These are phyloP conservation scores for Perca flavescens DNA, from an alignment of 2,113 vertebrate genomes.

Conservation along the genomic window DNA sequence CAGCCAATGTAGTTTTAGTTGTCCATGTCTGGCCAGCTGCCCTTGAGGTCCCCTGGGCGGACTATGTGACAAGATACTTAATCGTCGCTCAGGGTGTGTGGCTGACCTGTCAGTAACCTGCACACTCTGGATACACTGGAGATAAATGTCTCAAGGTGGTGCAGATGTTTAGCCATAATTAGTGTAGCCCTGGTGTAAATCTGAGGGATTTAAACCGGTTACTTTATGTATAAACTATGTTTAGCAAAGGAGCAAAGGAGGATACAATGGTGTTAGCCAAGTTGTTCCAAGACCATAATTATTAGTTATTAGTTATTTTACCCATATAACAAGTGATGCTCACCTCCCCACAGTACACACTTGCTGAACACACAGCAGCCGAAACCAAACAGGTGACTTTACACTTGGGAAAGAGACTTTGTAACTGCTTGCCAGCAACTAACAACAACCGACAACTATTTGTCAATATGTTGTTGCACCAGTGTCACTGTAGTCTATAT, in stretches of 20 bases:
- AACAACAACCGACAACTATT: neutral
- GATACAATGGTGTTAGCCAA: neutral
- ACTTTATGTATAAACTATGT: no score
- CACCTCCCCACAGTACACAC: neutral
- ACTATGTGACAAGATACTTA: slow-evolving; percentile 45
- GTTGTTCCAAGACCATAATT: neutral
- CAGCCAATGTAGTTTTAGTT: slow-evolving; percentile 16
- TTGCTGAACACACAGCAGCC: neutral
- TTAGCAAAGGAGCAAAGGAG: neutral
- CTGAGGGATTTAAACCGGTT: no score
- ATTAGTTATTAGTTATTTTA: neutral
- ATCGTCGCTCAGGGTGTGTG: slow-evolving; percentile 28
- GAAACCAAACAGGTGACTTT: neutral
- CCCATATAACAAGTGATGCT: neutral
- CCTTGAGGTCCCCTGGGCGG: slow-evolving; percentile 35
- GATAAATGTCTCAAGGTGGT: slow-evolving; percentile 33
- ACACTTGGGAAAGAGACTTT: neutral
- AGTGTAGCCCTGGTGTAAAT: neutral
- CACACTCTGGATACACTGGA: slow-evolving; percentile 3
- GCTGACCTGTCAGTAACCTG: slow-evolving; percentile 36
- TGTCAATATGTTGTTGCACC: slow-evolving; percentile 9
- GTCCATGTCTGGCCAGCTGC: slow-evolving; percentile 18
- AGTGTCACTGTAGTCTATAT: neutral
- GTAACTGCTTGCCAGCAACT: neutral
- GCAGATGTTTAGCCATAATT: neutral